phyloP scores from a whole-genome alignment of 1,140 invertebrate species.

The Tetragnatha versicolor region DNA sequence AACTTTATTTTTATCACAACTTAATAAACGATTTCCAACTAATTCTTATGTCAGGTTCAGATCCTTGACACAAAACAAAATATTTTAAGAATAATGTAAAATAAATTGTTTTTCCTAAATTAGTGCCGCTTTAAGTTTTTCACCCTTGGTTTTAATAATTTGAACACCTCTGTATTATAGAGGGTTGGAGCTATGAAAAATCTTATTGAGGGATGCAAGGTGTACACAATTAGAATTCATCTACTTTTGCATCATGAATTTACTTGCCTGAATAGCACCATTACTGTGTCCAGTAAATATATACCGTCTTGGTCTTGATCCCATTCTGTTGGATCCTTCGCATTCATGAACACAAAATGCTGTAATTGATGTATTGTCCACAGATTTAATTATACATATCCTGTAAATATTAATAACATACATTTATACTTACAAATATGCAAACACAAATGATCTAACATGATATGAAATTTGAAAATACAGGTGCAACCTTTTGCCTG shows the following conservation, averaged over 20 bases:
- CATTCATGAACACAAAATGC: constrained; percentile 97
- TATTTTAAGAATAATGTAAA: too few species aligned
- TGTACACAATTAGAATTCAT: not conserved
- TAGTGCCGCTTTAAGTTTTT: too few species aligned
- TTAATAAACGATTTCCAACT: too few species aligned
- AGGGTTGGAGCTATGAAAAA: too few species aligned
- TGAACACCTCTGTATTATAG: too few species aligned
- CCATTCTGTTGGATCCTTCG: constrained; percentile 87
- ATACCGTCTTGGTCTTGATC: constrained; percentile 85
- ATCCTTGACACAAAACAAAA: too few species aligned
- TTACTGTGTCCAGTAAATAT: constrained; percentile 95
- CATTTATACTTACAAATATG: not conserved
- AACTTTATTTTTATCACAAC: too few species aligned
- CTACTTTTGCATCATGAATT: not conserved
- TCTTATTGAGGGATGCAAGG: too few species aligned
- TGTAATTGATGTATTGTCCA: constrained; percentile 92
- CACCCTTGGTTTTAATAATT: too few species aligned
- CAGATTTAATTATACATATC: constrained; percentile 93
- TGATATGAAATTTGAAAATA: not conserved
- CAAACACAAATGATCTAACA: not conserved
- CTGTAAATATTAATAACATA: constrained; percentile 64
- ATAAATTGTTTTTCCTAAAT: too few species aligned
- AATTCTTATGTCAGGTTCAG: too few species aligned
- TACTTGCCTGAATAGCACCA: constrained; percentile 81
- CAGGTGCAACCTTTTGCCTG: constrained; percentile 79